These are phyloP conservation scores for Ondatra zibethicus DNA, from an alignment of 2,113 vertebrate genomes.

Conservation along the genomic window DNA sequence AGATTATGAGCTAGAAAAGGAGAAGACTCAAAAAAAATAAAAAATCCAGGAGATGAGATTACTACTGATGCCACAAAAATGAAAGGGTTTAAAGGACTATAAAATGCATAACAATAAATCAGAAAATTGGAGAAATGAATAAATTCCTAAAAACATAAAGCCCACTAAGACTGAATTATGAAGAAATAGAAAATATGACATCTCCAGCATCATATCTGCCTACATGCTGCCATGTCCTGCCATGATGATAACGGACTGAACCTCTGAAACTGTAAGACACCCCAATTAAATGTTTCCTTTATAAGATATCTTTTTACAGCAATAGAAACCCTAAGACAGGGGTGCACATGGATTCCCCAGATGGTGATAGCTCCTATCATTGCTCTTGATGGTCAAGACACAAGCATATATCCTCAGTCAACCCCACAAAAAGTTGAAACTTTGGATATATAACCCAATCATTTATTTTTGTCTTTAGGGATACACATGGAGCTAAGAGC, in stretches of 20 bases:
- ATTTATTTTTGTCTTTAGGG: not conserved
- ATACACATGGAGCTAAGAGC: not conserved
- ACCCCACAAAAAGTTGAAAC: not conserved
- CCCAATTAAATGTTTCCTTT: not conserved
- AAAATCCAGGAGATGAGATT: not conserved
- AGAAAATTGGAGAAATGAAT: conserved; percentile 33
- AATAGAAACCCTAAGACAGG: not conserved
- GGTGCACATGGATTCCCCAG: not conserved
- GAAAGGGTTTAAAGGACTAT: not conserved
- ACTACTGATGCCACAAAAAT: conserved; percentile 1
- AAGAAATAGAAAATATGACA: conserved; percentile 43
- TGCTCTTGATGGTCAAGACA: not conserved
- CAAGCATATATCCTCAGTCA: not conserved
- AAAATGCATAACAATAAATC: conserved; percentile 19
- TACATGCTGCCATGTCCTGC: not conserved
- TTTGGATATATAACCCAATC: not conserved
- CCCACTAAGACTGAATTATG: not conserved
- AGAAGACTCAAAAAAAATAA: not conserved
- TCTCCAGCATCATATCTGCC: not conserved
- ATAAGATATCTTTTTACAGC: not conserved
- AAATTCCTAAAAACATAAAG: conserved; percentile 40
- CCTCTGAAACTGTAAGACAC: not conserved
- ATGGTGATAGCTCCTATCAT: not conserved
- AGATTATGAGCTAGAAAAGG: conserved; percentile 14
- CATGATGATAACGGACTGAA: not conserved